These are phyloP conservation scores for Dicaeum eximium DNA, from an alignment of 2,113 vertebrate species.

Conservation along the genomic window DNA sequence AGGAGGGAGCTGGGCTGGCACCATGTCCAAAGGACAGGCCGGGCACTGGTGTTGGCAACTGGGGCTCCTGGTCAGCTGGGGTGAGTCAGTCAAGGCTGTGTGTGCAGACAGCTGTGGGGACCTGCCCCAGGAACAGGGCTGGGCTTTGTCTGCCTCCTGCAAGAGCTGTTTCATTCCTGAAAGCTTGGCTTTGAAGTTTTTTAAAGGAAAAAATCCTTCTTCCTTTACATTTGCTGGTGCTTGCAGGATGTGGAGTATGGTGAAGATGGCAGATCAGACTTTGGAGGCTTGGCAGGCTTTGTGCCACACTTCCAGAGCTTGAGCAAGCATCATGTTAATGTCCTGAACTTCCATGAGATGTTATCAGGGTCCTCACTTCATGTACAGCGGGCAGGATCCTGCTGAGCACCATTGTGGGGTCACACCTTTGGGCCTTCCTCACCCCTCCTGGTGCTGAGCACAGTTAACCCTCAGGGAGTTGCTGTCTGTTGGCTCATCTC, in stretches of 20 bases:
- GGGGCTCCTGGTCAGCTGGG: neutral
- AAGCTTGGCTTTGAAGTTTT: neutral
- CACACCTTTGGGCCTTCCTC: neutral
- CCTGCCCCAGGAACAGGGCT: neutral
- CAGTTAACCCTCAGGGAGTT: neutral
- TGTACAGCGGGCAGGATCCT: fast-evolving
- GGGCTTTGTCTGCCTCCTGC: neutral
- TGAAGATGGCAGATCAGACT: neutral
- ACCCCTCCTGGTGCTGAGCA: neutral
- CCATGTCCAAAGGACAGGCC: neutral
- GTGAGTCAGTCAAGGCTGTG: neutral
- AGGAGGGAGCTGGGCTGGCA: neutral
- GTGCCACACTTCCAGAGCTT: neutral
- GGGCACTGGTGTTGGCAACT: neutral
- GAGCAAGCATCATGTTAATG: neutral
- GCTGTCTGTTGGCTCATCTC: neutral
- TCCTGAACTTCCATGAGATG: neutral
- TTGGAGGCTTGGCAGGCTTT: neutral
- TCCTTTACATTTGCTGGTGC: neutral
- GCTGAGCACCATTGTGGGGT: neutral
- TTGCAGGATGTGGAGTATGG: neutral
- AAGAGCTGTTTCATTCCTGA: neutral
- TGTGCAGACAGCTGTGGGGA: neutral
- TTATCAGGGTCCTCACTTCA: neutral
- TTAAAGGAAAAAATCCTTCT: fast-evolving